Evolutionary conservation across 2,888 invertebrate genomes (phyloP), one percentile per base, ranked within the genome.

Genomic region (Drosophila dives): DNA sequence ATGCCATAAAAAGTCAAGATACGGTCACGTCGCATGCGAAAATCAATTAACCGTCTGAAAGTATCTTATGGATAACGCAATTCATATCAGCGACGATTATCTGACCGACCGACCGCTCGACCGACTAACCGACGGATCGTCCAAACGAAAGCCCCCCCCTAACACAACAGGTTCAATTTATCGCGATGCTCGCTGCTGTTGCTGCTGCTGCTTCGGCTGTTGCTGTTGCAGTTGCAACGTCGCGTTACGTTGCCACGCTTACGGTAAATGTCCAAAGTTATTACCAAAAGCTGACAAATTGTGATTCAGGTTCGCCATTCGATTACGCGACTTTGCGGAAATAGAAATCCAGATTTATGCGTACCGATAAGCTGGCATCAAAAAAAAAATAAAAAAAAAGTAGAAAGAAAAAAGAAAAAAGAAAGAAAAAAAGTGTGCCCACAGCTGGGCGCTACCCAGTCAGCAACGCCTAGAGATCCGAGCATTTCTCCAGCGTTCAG

Each of bases 241-340:
- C 33, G 34, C 53, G 60, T 51, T 49, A 49, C 42, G 34, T 45
- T 7, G 48, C 40, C 61, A 64, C 72, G 75, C 85, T 86, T 82
- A 85, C 86, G 86, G 88, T 89, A 85, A 87, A 86, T 85, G 86
- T 83, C 83, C 79, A 85, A 89, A 89, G 86, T 88, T 86, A 87
- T 89, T 81, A 90, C 89, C 83, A 81, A 88, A 86, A 90, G 90
- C 90, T 85, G 90, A 90, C 86, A 90, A 86, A 86, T 86, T 88
- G 87, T 88, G 69, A 77, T 77, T 86, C 75, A 71, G 72, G 72
- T 66, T 54, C 49, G 77, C 65, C 71, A 67, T 75, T 72, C 53
- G 83, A 76, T 74, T 74, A 74, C 77, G 87, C 75, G 63, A 69
- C 73, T 68, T 45, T 72, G 83, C 83, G 88, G 83, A 83, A 88